Conservation (phyloP, 1,140 invertebrate species). For the Meloidogyne chitwoodi region DNA sequence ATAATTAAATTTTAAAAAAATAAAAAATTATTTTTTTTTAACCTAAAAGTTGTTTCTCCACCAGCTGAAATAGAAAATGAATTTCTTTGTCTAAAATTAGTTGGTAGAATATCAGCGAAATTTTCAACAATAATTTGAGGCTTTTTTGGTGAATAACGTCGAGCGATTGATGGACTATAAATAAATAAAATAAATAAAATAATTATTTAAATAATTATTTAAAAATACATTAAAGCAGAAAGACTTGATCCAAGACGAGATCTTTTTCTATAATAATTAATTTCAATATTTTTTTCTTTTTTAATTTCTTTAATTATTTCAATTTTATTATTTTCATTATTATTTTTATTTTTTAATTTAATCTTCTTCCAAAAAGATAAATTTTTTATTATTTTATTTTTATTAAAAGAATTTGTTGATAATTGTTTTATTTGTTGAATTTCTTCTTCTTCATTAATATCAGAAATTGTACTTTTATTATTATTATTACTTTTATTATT, state of each 20-base stretch:
- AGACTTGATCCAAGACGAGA: neutral
- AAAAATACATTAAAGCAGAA: constrained; percentile 14
- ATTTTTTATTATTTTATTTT: neutral
- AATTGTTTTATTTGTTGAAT: neutral
- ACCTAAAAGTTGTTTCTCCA: constrained; percentile 55
- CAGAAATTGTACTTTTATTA: neutral
- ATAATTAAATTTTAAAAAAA: neutral
- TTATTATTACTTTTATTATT: neutral
- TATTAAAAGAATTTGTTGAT: neutral
- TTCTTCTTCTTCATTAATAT: neutral
- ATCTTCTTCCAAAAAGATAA: neutral
- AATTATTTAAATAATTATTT: neutral
- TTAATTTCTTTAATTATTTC: neutral
- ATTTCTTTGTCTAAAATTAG: neutral
- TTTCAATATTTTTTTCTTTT: neutral
- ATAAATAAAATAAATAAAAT: neutral
- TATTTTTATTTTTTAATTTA: constrained; percentile 11
- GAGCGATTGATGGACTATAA: constrained; percentile 20
- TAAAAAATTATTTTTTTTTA: neutral
- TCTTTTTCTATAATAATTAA: neutral
- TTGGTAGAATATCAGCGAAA: neutral
- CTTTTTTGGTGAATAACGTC: constrained; percentile 48
- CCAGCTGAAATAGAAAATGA: constrained; percentile 54
- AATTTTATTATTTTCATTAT: neutral
- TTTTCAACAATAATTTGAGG: constrained; percentile 59